These are phyloP conservation scores for Zaprionus vittiger DNA, from an alignment of 1,140 invertebrate species.

Conservation along the genomic window DNA sequence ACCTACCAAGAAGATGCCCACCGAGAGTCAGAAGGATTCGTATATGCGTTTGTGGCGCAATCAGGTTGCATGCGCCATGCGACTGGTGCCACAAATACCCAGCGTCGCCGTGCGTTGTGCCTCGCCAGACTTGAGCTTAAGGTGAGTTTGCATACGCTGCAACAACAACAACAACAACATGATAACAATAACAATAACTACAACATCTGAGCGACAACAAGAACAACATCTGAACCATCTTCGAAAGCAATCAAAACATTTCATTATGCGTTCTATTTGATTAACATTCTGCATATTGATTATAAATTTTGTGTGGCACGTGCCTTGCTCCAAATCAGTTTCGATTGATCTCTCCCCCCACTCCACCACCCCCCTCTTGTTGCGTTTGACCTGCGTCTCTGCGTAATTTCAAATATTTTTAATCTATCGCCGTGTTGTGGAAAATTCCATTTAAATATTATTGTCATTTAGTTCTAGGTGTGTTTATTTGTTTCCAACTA, in stretches of 20 bases:
- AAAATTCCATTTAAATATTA: constrained; percentile 32
- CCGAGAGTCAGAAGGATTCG: constrained; percentile 91
- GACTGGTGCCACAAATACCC: constrained; percentile 94
- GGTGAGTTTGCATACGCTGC: constrained; percentile 86
- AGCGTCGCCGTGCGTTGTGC: constrained; percentile 94
- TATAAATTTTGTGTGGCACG: constrained; percentile 53
- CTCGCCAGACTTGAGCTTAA: constrained; percentile 95
- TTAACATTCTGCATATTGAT: constrained; percentile 65
- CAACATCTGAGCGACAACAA: neutral
- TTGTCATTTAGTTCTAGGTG: constrained; percentile 25
- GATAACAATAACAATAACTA: neutral
- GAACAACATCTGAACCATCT: constrained; percentile 1
- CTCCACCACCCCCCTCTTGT: neutral
- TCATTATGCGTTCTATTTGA: constrained; percentile 64
- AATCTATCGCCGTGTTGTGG: neutral
- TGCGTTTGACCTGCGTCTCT: neutral
- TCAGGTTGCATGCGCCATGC: constrained; percentile 97
- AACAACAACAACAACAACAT: neutral
- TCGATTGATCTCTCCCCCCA: neutral
- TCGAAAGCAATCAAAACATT: constrained; percentile 48
- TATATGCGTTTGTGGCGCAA: constrained; percentile 97
- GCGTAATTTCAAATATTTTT: constrained; percentile 16
- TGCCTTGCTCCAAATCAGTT: constrained; percentile 20
- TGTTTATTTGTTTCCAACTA: constrained; percentile 41
- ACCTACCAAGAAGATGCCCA: constrained; percentile 90